Percentiles rank a stretch among this genome's conserved stretches.
Conservation (phyloP, 2,797 vertebrate species). For the Parauchenoglanis punctatus region DNA sequence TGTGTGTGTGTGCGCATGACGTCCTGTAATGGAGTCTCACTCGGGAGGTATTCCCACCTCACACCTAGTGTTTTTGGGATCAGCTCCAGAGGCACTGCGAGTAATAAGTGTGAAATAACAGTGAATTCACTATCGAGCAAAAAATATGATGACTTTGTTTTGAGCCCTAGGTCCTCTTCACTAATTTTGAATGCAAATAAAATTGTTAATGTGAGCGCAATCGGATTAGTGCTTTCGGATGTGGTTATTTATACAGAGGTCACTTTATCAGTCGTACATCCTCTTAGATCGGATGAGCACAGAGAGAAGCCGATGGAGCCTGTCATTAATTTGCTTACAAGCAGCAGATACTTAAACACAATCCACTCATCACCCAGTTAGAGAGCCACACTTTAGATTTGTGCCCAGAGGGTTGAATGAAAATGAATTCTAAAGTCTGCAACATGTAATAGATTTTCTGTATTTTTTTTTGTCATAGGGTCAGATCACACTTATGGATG, state of each 20-base stretch:
- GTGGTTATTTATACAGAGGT: not conserved
- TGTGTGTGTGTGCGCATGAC: not conserved
- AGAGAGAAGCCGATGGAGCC: not conserved
- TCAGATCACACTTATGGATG: slow-evolving; percentile 98
- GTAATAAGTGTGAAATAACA: not conserved
- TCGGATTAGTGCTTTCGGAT: not conserved
- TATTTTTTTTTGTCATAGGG: slow-evolving; percentile 74
- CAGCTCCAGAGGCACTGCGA: too few relatives aligned
- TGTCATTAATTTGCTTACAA: not conserved
- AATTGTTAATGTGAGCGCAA: not conserved
- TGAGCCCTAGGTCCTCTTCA: not conserved
- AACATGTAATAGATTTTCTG: not conserved
- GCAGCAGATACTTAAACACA: not conserved
- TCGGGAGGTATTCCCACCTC: not conserved
- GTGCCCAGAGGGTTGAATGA: not conserved
- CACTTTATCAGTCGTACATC: not conserved
- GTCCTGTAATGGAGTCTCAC: not conserved
- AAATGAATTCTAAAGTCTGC: not conserved
- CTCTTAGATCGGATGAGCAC: not conserved
- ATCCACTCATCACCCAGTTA: not conserved
- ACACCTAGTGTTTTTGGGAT: not conserved
- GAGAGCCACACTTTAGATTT: not conserved
- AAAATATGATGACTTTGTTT: not conserved
- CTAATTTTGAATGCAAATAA: not conserved
- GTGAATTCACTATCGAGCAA: not conserved